Evolutionary conservation across 2,797 vertebrate species (phyloP), one percentile per base, ranked within the genome.

Genomic region (Erithacus rubecula): DNA sequence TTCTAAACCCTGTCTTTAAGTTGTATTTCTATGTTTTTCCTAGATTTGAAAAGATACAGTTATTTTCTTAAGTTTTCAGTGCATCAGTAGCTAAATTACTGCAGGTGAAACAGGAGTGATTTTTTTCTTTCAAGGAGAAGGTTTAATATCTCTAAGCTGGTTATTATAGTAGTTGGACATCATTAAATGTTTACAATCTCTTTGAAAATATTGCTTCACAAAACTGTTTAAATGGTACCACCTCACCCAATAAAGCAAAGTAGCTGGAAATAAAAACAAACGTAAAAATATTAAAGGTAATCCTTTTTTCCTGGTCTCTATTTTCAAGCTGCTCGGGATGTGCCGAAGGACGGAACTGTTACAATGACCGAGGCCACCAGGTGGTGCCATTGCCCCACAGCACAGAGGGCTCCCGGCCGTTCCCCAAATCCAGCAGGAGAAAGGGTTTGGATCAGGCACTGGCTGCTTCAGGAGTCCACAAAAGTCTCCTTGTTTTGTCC

Each of bases 341-440:
- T 1, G 83, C 2, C 29, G 2, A 10, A 68, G 52, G 12, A 23
- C 3, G 9, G 8, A 39, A 15, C 16, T 6, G 94, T 51, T 60
- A 79, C 60, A 56, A 56, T 15, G 1, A 0, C 12, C 29, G 2
- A 2, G 4, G 59, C 94, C 98, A 97, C 82, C 63, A 95, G 97
- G 90, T 96, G 97, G 97, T 91, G 94, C 68, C 76, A 63, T 97
- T 94, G 90, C 53, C 94, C 92, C 97, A 80, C 60, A 16, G 16
- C 93, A 85, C 19, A 11, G 36, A 15, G 5, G n/a, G 3, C 5
- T 3, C 8, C 27, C 0, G 29, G 19, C 23, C 21, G 3, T 0
- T 2, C 1, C 3, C 8, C 4, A 15, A 32, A 9, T 0, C 1
- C 10, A 4, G 9, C 10, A 1, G 11, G 15, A 6, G 12, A 18